These are phyloP conservation scores for Climacteris rufus DNA, from an alignment of 2,113 vertebrate species.

Conservation along the genomic window DNA sequence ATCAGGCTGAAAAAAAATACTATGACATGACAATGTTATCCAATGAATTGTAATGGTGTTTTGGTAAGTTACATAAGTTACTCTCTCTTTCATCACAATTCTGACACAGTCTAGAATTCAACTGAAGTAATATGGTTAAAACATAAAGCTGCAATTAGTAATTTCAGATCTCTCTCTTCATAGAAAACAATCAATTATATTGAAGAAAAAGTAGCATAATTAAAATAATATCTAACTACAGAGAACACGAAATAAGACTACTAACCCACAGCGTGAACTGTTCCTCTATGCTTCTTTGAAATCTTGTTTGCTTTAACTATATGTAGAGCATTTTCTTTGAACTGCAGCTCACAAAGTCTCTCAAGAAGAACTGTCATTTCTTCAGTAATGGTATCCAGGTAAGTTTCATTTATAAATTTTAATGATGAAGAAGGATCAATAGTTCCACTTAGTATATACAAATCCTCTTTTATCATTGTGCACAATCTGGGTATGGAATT, in stretches of 20 bases:
- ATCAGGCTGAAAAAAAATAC: neutral
- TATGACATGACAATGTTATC: neutral
- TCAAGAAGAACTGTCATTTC: constrained; percentile 82
- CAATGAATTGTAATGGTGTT: neutral
- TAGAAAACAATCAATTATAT: neutral
- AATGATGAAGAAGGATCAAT: constrained; percentile 74
- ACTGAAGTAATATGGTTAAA: neutral
- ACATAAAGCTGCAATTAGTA: neutral
- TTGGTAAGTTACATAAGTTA: neutral
- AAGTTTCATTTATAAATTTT: constrained; percentile 86
- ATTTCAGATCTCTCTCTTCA: neutral
- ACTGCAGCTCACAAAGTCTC: constrained; percentile 80
- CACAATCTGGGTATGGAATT: constrained; percentile 73
- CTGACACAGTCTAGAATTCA: neutral
- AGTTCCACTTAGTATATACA: constrained; percentile 76
- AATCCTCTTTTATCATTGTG: constrained; percentile 82
- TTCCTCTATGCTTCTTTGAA: constrained; percentile 78
- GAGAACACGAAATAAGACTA: constrained; percentile 48
- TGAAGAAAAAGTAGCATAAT: neutral
- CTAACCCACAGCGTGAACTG: constrained; percentile 75
- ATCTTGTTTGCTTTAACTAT: constrained; percentile 76
- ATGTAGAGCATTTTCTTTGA: constrained; percentile 79
- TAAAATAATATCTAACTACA: neutral
- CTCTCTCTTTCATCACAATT: neutral
- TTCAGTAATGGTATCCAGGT: constrained; percentile 80